Percentiles rank a stretch among this genome's conserved stretches.
phyloP scores from a whole-genome alignment of 2,888 invertebrate species.

The Conops quadrifasciatus region DNA sequence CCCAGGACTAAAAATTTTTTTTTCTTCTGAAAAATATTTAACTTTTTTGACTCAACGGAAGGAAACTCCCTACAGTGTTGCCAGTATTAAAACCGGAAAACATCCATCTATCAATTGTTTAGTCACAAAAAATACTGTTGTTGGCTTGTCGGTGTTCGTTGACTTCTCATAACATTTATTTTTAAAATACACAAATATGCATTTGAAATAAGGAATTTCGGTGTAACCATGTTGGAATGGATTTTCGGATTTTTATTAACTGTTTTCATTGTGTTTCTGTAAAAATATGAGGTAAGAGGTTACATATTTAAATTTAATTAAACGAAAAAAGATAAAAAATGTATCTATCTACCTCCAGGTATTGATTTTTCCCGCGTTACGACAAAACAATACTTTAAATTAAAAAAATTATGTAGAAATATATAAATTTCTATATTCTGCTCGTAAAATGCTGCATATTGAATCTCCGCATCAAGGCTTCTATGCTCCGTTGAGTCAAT shows the following conservation, averaged over 20 bases:
- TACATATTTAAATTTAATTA: conserved; percentile 11
- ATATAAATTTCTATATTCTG: neutral
- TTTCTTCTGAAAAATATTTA: too few species aligned
- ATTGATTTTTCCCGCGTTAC: conserved; percentile 23
- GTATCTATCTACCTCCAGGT: neutral
- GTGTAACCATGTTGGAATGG: conserved; percentile 20
- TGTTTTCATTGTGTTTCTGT: neutral
- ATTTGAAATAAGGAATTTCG: too few species aligned
- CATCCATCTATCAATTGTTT: too few species aligned
- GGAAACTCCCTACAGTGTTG: too few species aligned
- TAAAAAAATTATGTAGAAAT: neutral
- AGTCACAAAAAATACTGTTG: too few species aligned
- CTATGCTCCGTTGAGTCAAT: conserved; percentile 81
- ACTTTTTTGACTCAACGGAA: too few species aligned
- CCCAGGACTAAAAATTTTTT: too few species aligned
- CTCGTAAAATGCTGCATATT: conserved; percentile 64
- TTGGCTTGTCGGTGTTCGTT: too few species aligned
- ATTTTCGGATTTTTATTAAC: conserved; percentile 4
- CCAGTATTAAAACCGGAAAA: too few species aligned
- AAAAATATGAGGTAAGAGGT: too few species aligned
- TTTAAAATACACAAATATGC: too few species aligned
- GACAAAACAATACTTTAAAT: neutral
- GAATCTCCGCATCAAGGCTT: conserved; percentile 67
- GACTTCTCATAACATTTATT: too few species aligned
- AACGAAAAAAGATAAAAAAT: neutral